A percentile compares a stretch with the other conserved stretches of the same genome.
Conservation (phyloP, 2,888 invertebrate genomes). For the Drepanosiphum platanoidis region DNA sequence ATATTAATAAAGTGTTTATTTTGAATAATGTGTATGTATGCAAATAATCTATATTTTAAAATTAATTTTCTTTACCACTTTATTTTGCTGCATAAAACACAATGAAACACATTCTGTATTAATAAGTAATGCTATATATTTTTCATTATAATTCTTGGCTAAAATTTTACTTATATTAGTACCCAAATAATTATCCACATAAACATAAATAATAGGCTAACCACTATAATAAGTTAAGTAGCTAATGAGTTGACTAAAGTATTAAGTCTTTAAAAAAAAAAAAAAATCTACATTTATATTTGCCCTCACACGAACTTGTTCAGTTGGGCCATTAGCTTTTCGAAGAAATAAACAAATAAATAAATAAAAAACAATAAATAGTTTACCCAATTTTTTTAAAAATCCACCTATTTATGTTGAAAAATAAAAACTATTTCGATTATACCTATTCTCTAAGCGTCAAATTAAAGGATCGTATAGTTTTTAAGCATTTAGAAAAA, state of each 20-base stretch:
- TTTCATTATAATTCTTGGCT: background rate
- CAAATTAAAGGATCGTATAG: background rate
- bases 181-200: background rate
- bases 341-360: no score
- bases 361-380: no score
- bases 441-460: background rate
- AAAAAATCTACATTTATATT: background rate
- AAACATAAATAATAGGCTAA: constrained; percentile 18
- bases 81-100: no score
- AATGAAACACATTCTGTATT: background rate
- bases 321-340: no score
- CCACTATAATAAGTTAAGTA: background rate
- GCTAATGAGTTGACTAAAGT: background rate
- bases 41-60: no score
- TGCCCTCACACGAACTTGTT: no score
- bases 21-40: no score
- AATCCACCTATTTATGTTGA: background rate
- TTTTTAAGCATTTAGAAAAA: background rate
- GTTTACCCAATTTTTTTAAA: background rate
- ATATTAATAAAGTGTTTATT: no score
- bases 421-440: background rate
- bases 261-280: background rate
- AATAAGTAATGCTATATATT: background rate
- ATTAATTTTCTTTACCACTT: no score
- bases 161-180: background rate